Conservation (phyloP, 2,888 invertebrate species). For the Prionchulus punctatus region DNA sequence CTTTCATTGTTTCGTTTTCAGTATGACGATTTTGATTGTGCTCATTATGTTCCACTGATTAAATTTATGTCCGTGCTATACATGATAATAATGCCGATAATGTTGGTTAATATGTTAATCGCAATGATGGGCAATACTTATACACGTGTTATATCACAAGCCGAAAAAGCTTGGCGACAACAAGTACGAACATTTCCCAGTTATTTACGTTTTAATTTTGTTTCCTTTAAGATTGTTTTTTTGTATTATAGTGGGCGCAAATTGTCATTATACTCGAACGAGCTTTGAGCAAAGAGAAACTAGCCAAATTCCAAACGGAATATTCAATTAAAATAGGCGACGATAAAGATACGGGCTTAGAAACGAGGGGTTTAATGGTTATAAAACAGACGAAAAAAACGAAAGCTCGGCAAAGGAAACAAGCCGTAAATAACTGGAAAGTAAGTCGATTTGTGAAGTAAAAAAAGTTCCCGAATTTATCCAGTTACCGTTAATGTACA, state of each 20-base stretch:
- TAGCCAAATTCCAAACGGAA: conserved; percentile 74
- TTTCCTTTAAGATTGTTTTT: background rate
- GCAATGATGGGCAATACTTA: conserved; percentile 99
- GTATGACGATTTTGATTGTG: conserved; percentile 78
- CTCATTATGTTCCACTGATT: conserved; percentile 74
- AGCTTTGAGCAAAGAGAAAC: conserved; percentile 72
- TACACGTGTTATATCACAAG: conserved; percentile 88
- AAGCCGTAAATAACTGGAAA: conserved; percentile 93
- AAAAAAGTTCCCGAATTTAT: too few relatives aligned
- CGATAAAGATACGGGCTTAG: conserved; percentile 17
- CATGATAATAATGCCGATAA: conserved; percentile 92
- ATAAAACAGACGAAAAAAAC: conserved; percentile 94
- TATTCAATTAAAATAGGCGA: conserved; percentile 83
- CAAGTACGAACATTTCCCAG: conserved; percentile 44
- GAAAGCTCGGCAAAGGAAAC: conserved; percentile 82
- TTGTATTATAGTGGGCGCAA: conserved; percentile 68
- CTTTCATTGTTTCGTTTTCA: conserved; percentile 38
- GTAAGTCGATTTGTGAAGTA: too few relatives aligned
- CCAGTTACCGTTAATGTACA: too few relatives aligned
- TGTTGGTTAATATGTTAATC: conserved; percentile 88
- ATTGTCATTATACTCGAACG: conserved; percentile 89
- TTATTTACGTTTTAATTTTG: background rate
- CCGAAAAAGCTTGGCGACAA: conserved; percentile 96
- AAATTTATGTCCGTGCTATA: conserved; percentile 92
- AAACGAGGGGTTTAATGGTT: conserved; percentile 84